Evolutionary conservation across 2,888 invertebrate genomes (phyloP), one percentile per base, ranked within the genome.

Genomic region (Drosophila nr. medialis): DNA sequence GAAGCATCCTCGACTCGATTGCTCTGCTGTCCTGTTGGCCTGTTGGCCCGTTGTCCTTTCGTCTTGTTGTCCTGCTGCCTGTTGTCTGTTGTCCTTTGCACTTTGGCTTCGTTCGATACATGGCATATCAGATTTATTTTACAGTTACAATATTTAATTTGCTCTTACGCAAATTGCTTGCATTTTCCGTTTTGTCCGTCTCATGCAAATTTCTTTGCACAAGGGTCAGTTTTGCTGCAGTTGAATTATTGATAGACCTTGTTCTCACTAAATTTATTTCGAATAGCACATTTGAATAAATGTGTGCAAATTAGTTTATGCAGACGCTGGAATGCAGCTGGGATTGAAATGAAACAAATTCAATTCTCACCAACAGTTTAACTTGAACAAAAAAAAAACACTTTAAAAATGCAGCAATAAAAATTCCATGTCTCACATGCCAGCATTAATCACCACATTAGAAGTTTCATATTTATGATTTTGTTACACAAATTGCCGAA

Each of bases 81-180:
- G 64, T 49, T 58, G 40, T 30, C 53, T 72, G 77, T 77, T 80
- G 66, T 72, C 80, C 77, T 80, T 69, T 80, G 80, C 74, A 64
- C 79, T 77, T 63, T 77, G 75, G 61, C 75, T 68, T 54, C 72
- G 64, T 68, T 62, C 72, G 64, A 77, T 73, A 70, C 68, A 81
- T 77, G 64, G 75, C 72, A 75, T 83, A 88, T 83, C 83, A 79
- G 86, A 88, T 88, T 83, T 83, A 83, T 88, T 74, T 81, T 73
- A 72, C 80, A 84, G 89, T 73, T 77, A 86, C 86, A 90, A 83
- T 90, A 86, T 86, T 86, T 90, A 77, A 86, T 83, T 90, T 88
- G 74, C 82, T 82, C 82, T 84, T 74, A 81, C 77, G 81, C 87
- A 89, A 86, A 86, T 81, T 86, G 89, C 75, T 80, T 69, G 68